Percentiles rank a stretch among this genome's conserved stretches.
Conservation (phyloP, 2,888 invertebrate species). For the Tetragnatha montana region DNA sequence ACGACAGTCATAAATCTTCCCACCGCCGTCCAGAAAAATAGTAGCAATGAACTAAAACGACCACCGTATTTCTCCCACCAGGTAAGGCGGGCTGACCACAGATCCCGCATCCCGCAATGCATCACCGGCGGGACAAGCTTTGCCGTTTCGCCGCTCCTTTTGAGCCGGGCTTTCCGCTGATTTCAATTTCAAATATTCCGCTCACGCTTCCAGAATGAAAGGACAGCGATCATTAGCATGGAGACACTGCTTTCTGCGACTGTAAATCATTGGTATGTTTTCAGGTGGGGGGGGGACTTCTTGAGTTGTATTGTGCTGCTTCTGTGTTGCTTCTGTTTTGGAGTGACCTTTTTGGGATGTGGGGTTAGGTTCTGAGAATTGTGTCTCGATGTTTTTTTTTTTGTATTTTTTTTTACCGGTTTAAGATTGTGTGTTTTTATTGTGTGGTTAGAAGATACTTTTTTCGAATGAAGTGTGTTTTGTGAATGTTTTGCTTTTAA, state of each 20-base stretch:
- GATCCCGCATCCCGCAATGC: neutral
- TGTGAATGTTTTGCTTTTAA: too few relatives aligned
- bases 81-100: neutral
- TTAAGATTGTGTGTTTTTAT: too few relatives aligned
- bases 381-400: too few relatives aligned
- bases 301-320: neutral
- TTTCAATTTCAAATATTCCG: slow-evolving; percentile 1
- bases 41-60: slow-evolving; percentile 45
- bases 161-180: slow-evolving; percentile 1
- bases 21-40: slow-evolving; percentile 9
- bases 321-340: neutral
- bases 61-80: slow-evolving; percentile 10
- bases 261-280: slow-evolving; percentile 9
- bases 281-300: neutral
- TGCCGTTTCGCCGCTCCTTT: neutral
- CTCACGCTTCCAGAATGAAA: neutral
- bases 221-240: neutral
- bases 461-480: too few relatives aligned
- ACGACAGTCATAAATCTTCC: slow-evolving; percentile 7
- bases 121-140: slow-evolving; percentile 13
- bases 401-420: too few relatives aligned
- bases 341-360: too few relatives aligned
- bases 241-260: slow-evolving; percentile 5
- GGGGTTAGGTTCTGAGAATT: too few relatives aligned
- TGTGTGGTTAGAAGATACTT: too few relatives aligned